Base-by-base conservation (phyloP, 2,797 vertebrate species). In the Novumbra hubbsi region DNA sequence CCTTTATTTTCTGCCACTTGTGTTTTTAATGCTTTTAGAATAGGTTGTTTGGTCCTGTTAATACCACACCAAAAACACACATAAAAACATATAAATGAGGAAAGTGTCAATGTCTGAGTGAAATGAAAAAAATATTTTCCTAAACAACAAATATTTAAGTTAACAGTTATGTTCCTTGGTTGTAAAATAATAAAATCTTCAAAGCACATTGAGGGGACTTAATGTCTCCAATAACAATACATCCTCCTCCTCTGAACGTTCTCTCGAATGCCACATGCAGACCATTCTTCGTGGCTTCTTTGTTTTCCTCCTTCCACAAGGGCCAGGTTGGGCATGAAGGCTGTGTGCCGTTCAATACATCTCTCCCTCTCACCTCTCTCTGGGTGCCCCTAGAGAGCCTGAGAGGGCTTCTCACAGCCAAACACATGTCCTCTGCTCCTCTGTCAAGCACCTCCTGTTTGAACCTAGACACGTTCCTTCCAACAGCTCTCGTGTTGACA, bases 361-460 rank as follows among this genome's bases (percentile, higher is more conserved):
- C 55, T 9, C n/a, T 57, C 55, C 55, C 21, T 17, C 55, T 17
- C 9, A 24, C 11, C 28, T 15, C 24, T 30, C 62, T 64, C 62
- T 64, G 28, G 3, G 12, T 27, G 62, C 14, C 62, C 27, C 62
- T 16, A 16, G 24, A 28, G 28, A 28, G 27, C 24, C 15, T 30
- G 27, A 64, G 62, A 64, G 62, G 12, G 28, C 64, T 63, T 55
- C 70, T 45, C 73, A 28, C 76, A 77, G 64, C 7, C 27, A 76
- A 76, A 78, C 64, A 85, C 28, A 28, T 27, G 28, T 83, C 85
- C 67, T 71, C 79, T 48, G 38, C 78, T 76, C 41, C 66, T 82
- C 68, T 80, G 81, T 77, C 21, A 83, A 75, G 83, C 73, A 28
- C 34, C 68, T 65, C 75, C 48, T 67, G 71, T 77, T 78, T 81